Conservation (phyloP, 92 coral and sea anemone genomes). For the Porites cylindrica region DNA sequence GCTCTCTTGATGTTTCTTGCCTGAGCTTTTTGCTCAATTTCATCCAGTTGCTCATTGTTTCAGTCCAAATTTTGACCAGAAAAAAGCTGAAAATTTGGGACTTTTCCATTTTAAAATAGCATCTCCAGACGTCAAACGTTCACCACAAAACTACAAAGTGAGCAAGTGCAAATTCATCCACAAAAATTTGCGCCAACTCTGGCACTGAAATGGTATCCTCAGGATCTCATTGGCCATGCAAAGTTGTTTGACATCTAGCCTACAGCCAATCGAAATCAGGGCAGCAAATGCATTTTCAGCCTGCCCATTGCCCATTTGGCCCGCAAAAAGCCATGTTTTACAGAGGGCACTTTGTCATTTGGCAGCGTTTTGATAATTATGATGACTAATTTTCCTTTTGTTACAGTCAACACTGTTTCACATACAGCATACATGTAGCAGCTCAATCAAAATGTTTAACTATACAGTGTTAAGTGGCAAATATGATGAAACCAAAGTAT, state of each 20-base stretch:
- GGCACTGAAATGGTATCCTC: slow-evolving; percentile 11
- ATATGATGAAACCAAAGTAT: no score
- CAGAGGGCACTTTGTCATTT: neutral
- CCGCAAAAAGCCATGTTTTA: neutral
- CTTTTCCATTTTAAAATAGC: slow-evolving; percentile 31
- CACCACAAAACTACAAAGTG: slow-evolving; percentile 10
- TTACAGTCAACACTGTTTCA: no score
- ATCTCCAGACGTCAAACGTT: neutral
- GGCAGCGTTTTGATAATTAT: neutral
- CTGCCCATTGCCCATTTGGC: neutral
- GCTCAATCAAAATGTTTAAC: no score
- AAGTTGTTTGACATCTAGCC: slow-evolving; percentile 4
- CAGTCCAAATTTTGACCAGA: slow-evolving; percentile 12
- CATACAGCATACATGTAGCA: no score
- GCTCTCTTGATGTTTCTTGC: slow-evolving; percentile 25
- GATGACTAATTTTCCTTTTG: neutral
- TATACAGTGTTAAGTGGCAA: no score
- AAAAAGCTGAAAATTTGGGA: slow-evolving; percentile 14
- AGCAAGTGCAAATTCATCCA: slow-evolving; percentile 17
- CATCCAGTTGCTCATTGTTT: slow-evolving; percentile 27
- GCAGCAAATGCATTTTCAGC: slow-evolving; percentile 10
- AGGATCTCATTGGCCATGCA: slow-evolving; percentile 20
- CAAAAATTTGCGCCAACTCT: neutral
- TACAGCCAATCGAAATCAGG: slow-evolving; percentile 6
- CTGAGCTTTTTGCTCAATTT: slow-evolving; percentile 38